A percentile compares a stretch with the other conserved stretches of the same genome.
phyloP scores from a whole-genome alignment of 2,797 vertebrate species.

The Pteronotus mesoamericanus region DNA sequence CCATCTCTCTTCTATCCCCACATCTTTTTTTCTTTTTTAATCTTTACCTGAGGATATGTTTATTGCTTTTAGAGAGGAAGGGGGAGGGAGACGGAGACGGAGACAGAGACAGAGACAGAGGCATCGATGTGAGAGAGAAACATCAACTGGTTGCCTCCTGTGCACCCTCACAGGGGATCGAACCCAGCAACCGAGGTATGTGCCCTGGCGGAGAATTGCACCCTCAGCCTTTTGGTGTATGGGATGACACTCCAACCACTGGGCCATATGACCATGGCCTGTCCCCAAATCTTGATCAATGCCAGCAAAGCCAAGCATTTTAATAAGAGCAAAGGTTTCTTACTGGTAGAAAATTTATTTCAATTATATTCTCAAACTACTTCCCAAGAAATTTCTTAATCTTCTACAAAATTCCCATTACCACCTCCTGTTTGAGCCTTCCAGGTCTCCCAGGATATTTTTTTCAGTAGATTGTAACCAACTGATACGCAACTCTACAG shows the following conservation, averaged over 20 bases:
- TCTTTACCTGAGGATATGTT: not conserved
- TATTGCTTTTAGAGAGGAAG: not conserved
- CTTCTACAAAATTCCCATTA: not conserved
- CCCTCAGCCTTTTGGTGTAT: no score
- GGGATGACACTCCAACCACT: not conserved
- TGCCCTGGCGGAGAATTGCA: no score
- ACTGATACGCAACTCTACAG: not conserved
- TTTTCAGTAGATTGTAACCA: not conserved
- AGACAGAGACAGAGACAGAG: no score
- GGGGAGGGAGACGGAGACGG: no score
- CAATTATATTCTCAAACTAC: not conserved
- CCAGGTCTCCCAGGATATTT: not conserved
- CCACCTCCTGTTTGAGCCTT: not conserved
- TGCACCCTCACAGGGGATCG: not conserved
- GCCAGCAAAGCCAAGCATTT: not conserved
- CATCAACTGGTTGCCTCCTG: not conserved
- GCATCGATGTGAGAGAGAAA: not conserved
- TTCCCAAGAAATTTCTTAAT: not conserved
- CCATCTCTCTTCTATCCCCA: not conserved
- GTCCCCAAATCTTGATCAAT: not conserved
- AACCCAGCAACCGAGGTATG: not conserved
- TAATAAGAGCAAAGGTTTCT: not conserved
- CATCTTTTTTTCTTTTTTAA: not conserved
- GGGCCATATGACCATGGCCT: not conserved
- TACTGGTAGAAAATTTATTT: not conserved